A percentile compares a stretch with the other conserved stretches of the same genome.
Evolutionary conservation across 2,888 invertebrate species (phyloP).

Genomic region (Rhagium mordax): DNA sequence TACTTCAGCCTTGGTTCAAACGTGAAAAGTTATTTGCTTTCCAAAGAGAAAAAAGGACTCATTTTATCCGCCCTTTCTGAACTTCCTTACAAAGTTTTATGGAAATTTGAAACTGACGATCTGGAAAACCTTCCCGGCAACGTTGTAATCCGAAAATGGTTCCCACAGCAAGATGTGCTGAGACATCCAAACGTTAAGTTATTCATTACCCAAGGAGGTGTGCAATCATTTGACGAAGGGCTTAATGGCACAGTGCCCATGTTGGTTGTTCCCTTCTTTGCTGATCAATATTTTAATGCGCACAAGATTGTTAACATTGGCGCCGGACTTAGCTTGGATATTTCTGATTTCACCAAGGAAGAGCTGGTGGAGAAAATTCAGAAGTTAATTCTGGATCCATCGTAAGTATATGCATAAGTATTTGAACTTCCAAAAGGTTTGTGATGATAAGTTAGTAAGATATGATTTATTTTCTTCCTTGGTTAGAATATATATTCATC

Average conservation of each 20-base stretch:
- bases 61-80: constrained; percentile 65
- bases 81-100: constrained; percentile 68
- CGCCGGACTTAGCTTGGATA: constrained; percentile 50
- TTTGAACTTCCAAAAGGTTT: no score
- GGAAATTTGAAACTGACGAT: constrained; percentile 68
- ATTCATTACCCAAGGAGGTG: constrained; percentile 59
- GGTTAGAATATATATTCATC: no score
- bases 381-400: constrained; percentile 53
- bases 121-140: constrained; percentile 63
- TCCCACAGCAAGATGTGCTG: constrained; percentile 67
- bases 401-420: constrained; percentile 55
- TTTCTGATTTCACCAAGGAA: constrained; percentile 52
- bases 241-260: constrained; percentile 56
- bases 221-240: constrained; percentile 55
- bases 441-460: no score
- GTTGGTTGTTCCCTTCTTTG: constrained; percentile 58
- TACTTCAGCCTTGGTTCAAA: constrained; percentile 70
- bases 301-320: constrained; percentile 51
- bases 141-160: constrained; percentile 67
- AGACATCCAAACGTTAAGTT: constrained; percentile 58
- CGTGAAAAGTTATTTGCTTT: constrained; percentile 63
- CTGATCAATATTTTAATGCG: constrained; percentile 57
- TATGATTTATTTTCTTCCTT: no score
- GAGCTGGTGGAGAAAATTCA: constrained; percentile 55
- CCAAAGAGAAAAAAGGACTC: constrained; percentile 57